Evolutionary conservation across 2,888 invertebrate genomes (phyloP).

Genomic region (Choristoneura rosaceana): DNA sequence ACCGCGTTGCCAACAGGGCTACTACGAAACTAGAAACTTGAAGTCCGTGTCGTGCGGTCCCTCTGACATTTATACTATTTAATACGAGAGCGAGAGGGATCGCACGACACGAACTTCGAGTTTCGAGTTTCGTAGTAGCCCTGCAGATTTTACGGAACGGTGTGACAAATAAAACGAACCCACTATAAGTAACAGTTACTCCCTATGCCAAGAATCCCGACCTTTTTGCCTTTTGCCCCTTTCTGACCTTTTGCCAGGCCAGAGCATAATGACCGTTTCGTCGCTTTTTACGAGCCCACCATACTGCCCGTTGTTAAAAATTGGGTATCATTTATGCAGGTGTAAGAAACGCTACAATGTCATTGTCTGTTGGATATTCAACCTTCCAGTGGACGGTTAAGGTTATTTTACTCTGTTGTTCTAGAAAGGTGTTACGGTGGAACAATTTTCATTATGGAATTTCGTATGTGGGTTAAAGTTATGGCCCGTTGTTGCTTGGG

Average conservation of each 20-base stretch:
- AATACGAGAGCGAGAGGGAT: too few species aligned
- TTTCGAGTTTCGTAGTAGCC: too few species aligned
- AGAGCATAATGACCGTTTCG: slow-evolving; percentile 44
- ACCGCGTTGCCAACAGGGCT: too few species aligned
- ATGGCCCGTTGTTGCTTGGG: slow-evolving; percentile 19
- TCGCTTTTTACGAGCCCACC: slow-evolving; percentile 30
- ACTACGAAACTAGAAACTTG: too few species aligned
- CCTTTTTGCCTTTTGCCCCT: slow-evolving; percentile 46
- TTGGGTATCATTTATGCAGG: slow-evolving; percentile 40
- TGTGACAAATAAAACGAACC: slow-evolving; percentile 37
- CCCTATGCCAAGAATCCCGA: slow-evolving; percentile 47
- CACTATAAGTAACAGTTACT: slow-evolving; percentile 42
- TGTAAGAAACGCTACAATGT: slow-evolving; percentile 14
- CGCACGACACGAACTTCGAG: too few species aligned
- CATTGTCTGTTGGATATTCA: not conserved
- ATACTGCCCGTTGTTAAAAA: slow-evolving; percentile 37
- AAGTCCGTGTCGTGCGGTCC: too few species aligned
- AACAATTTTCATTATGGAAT: slow-evolving; percentile 40
- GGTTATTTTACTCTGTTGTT: slow-evolving; percentile 2
- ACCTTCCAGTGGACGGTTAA: not conserved
- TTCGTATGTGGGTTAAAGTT: slow-evolving; percentile 33
- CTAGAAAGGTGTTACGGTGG: slow-evolving; percentile 12
- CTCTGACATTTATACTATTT: too few species aligned
- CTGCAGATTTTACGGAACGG: slow-evolving; percentile 17
- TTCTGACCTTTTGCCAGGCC: slow-evolving; percentile 48